Conservation (phyloP, 2,797 vertebrate species). For the Sebastolobus altivelis region DNA sequence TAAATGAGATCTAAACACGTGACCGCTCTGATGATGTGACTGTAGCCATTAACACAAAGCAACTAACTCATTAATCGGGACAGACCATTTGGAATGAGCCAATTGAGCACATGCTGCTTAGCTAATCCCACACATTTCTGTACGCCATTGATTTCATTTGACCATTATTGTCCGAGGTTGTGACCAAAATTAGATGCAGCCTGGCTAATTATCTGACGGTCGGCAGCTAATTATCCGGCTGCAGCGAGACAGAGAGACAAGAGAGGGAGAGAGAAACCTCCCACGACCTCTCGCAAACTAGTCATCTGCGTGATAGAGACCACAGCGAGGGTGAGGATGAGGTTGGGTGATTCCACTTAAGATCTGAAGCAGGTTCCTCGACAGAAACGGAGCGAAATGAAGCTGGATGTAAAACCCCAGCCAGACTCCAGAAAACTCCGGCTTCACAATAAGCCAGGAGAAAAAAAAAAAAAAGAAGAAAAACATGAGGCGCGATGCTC, state of each 20-base stretch:
- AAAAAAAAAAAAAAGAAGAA: not conserved
- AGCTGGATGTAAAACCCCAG: constrained; percentile 45
- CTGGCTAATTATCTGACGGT: constrained; percentile 81
- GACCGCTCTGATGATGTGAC: constrained; percentile 36
- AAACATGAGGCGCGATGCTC: constrained; percentile 37
- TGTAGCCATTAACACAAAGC: constrained; percentile 58
- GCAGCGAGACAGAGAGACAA: constrained; percentile 51
- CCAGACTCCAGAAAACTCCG: constrained; percentile 29
- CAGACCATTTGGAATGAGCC: constrained; percentile 64
- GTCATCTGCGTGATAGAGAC: constrained; percentile 48
- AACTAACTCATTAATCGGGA: constrained; percentile 60
- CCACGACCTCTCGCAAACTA: constrained; percentile 33
- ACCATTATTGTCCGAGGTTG: constrained; percentile 79
- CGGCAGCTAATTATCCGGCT: constrained; percentile 78
- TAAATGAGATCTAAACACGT: constrained; percentile 49
- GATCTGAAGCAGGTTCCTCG: constrained; percentile 46
- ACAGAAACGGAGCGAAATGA: constrained; percentile 33
- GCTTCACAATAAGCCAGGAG: constrained; percentile 20
- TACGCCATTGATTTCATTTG: constrained; percentile 78
- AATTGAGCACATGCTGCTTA: constrained; percentile 72
- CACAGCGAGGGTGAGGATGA: constrained; percentile 28
- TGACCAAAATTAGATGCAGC: constrained; percentile 81
- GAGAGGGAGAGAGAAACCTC: constrained; percentile 45
- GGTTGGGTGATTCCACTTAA: constrained; percentile 56
- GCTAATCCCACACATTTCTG: constrained; percentile 75